Conservation (phyloP, 2,888 invertebrate genomes). For the Cecidostiba fungosa region DNA sequence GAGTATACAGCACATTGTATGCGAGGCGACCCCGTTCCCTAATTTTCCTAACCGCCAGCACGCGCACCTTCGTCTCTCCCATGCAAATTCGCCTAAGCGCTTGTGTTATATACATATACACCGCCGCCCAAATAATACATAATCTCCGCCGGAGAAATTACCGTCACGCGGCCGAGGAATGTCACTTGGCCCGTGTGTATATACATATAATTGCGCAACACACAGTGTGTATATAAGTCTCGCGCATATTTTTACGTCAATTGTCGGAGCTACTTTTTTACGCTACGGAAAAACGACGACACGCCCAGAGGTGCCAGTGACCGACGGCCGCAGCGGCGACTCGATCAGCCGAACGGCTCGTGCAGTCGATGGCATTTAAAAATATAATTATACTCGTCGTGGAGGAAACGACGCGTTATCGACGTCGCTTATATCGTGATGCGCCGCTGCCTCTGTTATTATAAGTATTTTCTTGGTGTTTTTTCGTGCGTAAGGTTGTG, state of each 20-base stretch:
- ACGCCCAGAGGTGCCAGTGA: background rate
- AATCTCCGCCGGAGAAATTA: background rate
- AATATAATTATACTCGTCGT: background rate
- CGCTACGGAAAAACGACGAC: background rate
- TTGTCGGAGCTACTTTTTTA: background rate
- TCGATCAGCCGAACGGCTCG: background rate
- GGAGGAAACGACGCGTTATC: background rate
- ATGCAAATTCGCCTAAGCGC: background rate
- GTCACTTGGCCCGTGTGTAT: background rate
- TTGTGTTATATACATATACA: background rate
- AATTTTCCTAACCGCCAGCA: background rate
- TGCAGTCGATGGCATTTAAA: constrained; percentile 16
- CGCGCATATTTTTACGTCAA: background rate
- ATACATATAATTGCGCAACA: background rate
- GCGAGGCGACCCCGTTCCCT: background rate
- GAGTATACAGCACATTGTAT: no score
- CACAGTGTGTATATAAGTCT: background rate
- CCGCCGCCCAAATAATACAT: background rate
- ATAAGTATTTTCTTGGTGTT: background rate
- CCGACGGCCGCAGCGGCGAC: background rate
- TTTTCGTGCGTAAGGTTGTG: background rate
- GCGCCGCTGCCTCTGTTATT: background rate
- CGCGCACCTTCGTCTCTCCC: background rate
- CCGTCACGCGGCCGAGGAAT: background rate
- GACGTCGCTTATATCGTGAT: background rate